Conservation (phyloP, 2,888 invertebrate genomes). For the Cabera pusaria region DNA sequence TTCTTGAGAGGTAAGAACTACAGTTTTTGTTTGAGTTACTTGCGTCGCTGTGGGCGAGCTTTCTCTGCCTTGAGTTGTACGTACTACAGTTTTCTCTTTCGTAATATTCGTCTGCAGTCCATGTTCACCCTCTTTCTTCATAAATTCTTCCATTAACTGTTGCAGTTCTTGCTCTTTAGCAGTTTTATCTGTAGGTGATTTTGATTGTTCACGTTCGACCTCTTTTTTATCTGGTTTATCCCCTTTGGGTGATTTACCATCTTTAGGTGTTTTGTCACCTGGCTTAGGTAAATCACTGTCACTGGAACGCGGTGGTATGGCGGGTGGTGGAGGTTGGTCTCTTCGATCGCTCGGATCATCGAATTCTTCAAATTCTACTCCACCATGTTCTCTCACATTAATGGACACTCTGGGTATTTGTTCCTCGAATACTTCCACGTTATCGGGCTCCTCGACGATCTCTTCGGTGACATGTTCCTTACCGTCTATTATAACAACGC, state of each 20-base stretch:
- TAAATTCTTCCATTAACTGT: conserved; percentile 43
- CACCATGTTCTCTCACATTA: conserved; percentile 84
- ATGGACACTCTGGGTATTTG: conserved; percentile 88
- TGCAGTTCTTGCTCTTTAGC: conserved; percentile 39
- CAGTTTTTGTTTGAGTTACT: conserved; percentile 19
- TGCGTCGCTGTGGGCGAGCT: conserved; percentile 3
- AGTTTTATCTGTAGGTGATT: conserved; percentile 25
- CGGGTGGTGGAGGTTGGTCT: conserved; percentile 37
- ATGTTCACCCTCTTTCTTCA: conserved; percentile 12
- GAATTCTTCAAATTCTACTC: conserved; percentile 62
- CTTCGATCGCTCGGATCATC: conserved; percentile 48
- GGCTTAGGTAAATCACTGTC: conserved; percentile 29
- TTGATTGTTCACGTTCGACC: conserved; percentile 26
- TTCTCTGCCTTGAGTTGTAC: conserved; percentile 20
- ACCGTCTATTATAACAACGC: conserved; percentile 90
- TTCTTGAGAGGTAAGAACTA: conserved; percentile 29
- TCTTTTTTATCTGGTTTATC: conserved; percentile 29
- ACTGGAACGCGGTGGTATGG: conserved; percentile 37
- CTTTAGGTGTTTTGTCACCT: conserved; percentile 26
- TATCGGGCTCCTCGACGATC: conserved; percentile 92
- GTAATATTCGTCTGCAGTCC: conserved; percentile 5
- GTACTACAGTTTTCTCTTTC: conserved; percentile 16
- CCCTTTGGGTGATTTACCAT: conserved; percentile 21
- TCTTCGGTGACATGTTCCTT: conserved; percentile 93
- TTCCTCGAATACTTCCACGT: conserved; percentile 88